Evolutionary conservation across 1,140 invertebrate genomes (phyloP), one percentile per base, ranked within the genome.

Genomic region (Batillaria attramentaria): DNA sequence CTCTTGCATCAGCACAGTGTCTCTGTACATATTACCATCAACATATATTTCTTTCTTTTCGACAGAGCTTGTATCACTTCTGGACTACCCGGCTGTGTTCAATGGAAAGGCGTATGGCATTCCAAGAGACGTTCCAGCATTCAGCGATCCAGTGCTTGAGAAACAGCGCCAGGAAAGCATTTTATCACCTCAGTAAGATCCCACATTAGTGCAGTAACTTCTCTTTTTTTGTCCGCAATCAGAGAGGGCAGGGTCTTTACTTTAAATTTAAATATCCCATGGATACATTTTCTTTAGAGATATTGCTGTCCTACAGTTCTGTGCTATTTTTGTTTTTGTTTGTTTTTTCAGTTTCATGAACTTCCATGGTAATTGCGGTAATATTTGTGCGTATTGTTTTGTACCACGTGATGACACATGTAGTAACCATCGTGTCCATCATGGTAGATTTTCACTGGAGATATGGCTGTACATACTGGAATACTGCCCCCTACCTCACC

Each of bases 21-120:
- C n/a, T n/a, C n/a, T n/a, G n/a, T n/a, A n/a, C n/a, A n/a, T n/a
- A n/a, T n/a, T n/a, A n/a, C n/a, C n/a, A n/a, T n/a, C n/a, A n/a
- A n/a, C n/a, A n/a, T n/a, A n/a, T n/a, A n/a, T n/a, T n/a, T n/a
- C n/a, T n/a, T n/a, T n/a, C n/a, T n/a, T n/a, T n/a, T n/a, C n/a
- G n/a, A n/a, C 80, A 87, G 86, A 83, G 72, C n/a, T 62, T 18
- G 74, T 85, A 2, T 39, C 77, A 18, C 8, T 82, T 0, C 50
- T 87, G 24, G 69, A 66, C 16, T 86, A 82, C 35, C 86, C 86
- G 13, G 73, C 80, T 16, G 82, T 81, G 16, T 75, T 87, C 24
- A 87, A 78, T 74, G 86, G 86, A 8, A 31, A 79, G 13, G n/a
- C 54, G 6, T 84, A 85, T 72, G 83, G 84, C 16, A 79, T 87